phyloP scores from a whole-genome alignment of 2,113 vertebrate genomes.

The Pseudolaguvia tuberculata region DNA sequence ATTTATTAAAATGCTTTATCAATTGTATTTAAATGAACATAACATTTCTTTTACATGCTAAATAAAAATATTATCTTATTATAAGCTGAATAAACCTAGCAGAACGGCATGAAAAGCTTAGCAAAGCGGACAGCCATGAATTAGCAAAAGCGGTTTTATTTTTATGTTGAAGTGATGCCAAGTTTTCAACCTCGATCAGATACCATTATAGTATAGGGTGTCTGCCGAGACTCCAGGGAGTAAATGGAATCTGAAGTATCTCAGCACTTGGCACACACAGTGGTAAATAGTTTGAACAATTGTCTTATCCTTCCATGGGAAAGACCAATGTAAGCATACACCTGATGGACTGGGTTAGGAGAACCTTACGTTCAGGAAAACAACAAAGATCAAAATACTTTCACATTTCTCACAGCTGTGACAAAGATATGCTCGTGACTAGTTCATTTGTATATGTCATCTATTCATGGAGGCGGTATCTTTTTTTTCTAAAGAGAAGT shows the following conservation, averaged over 20 bases:
- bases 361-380: background rate
- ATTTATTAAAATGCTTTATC: background rate
- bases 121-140: background rate
- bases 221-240: slow-evolving; percentile 24
- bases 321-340: slow-evolving; percentile 26
- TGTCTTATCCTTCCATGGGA: slow-evolving; percentile 44
- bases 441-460: background rate
- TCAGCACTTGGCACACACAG: slow-evolving; percentile 30
- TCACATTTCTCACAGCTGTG: slow-evolving; percentile 34
- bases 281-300: slow-evolving; percentile 37
- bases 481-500: slow-evolving; percentile 48
- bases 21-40: background rate
- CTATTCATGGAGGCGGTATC: background rate
- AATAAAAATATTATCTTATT: background rate
- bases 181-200: slow-evolving; percentile 11
- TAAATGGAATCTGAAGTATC: slow-evolving; percentile 30
- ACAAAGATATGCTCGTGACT: slow-evolving; percentile 1
- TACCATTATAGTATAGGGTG: slow-evolving; percentile 41
- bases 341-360: slow-evolving; percentile 18
- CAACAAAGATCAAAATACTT: slow-evolving; percentile 38
- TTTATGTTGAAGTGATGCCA: background rate
- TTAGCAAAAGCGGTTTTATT: background rate
- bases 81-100: background rate
- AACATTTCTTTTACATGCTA: background rate
- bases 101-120: background rate